A percentile compares a stretch with the other conserved stretches of the same genome.
Conservation (phyloP, 2,888 invertebrate genomes). For the Platycheirus rosarum region DNA sequence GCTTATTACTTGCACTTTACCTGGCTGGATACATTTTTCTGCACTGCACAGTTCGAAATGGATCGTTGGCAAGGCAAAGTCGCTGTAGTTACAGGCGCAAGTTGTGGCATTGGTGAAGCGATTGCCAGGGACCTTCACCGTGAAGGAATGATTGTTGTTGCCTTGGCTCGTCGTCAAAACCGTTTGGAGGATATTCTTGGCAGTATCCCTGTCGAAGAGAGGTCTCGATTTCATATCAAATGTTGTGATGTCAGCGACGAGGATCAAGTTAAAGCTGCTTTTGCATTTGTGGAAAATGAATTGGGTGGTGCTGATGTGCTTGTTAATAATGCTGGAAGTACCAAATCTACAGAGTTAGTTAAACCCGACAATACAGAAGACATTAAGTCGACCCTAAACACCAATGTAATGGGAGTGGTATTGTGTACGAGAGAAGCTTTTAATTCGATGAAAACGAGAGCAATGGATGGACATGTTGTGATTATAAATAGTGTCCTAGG, state of each 20-base stretch:
- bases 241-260: conserved; percentile 83
- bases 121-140: conserved; percentile 80
- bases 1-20: not conserved
- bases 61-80: conserved; percentile 84
- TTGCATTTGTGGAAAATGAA: conserved; percentile 82
- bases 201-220: conserved; percentile 40
- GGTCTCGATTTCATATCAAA: conserved; percentile 50
- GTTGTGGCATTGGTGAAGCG: conserved; percentile 84
- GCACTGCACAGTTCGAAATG: conserved; percentile 76
- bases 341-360: conserved; percentile 55
- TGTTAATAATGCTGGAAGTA: conserved; percentile 84
- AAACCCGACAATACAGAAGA: conserved; percentile 39
- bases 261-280: conserved; percentile 83
- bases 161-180: conserved; percentile 82
- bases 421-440: conserved; percentile 82
- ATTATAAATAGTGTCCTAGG: conserved; percentile 79
- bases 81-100: conserved; percentile 85
- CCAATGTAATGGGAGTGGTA: conserved; percentile 81
- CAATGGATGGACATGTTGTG: conserved; percentile 82
- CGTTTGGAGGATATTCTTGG: conserved; percentile 64
- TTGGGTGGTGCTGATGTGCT: conserved; percentile 84
- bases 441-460: conserved; percentile 81
- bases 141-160: conserved; percentile 83
- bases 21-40: not conserved
- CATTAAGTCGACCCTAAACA: conserved; percentile 78